These are phyloP conservation scores for Cynodonichthys magdalenae DNA, from an alignment of 2,797 vertebrate genomes.

Conservation along the genomic window DNA sequence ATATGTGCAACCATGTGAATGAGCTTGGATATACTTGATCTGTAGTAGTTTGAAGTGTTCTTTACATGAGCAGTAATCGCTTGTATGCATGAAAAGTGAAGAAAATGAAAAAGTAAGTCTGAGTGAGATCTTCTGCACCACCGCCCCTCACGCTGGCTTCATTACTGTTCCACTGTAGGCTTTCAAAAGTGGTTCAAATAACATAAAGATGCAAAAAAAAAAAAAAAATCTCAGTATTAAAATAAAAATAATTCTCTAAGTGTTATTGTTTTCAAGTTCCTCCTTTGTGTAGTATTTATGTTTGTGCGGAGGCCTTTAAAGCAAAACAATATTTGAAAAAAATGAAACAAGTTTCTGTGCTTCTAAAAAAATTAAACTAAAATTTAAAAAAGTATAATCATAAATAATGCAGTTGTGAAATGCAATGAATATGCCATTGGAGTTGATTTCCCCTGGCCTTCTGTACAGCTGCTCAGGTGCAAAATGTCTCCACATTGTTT, in stretches of 20 bases:
- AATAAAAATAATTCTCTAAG: constrained; percentile 18
- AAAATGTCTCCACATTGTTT: neutral
- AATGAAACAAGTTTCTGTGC: too few relatives aligned
- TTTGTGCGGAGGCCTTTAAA: neutral
- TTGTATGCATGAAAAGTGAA: neutral
- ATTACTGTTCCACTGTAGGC: neutral
- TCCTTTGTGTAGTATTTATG: constrained; percentile 6
- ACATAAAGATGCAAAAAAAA: constrained; percentile 20
- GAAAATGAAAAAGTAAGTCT: neutral
- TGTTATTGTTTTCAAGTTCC: constrained; percentile 12
- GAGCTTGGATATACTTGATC: neutral
- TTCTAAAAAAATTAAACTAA: too few relatives aligned
- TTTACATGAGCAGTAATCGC: constrained; percentile 1
- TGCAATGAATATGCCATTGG: neutral
- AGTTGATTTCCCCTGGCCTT: neutral
- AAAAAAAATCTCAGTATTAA: neutral
- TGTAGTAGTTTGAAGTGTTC: neutral
- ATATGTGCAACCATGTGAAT: constrained; percentile 14
- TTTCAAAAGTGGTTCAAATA: constrained; percentile 27
- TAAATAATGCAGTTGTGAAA: neutral
- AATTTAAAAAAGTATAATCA: neutral
- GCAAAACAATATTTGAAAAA: too few relatives aligned
- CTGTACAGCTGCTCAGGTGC: neutral
- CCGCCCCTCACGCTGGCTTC: neutral
- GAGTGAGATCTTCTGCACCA: neutral